phyloP scores from a whole-genome alignment of 2,113 vertebrate genomes.

The Oreotrochilus melanogaster region DNA sequence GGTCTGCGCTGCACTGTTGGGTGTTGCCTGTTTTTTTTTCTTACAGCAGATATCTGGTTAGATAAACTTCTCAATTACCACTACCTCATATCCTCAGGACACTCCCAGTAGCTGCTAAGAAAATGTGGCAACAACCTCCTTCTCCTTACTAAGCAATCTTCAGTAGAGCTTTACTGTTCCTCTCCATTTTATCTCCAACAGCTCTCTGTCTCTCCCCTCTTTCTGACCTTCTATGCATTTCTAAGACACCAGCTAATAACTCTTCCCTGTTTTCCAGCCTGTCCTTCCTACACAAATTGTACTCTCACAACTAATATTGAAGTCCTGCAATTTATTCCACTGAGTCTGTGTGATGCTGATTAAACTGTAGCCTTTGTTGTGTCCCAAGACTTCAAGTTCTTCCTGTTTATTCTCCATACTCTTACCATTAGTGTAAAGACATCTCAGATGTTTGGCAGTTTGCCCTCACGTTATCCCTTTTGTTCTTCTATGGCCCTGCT shows the following conservation, averaged over 20 bases:
- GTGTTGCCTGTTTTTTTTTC: not conserved
- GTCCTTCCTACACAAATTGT: conserved; percentile 16
- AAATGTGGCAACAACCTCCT: not conserved
- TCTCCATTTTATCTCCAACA: not conserved
- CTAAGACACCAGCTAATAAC: not conserved
- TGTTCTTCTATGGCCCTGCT: conserved; percentile 1
- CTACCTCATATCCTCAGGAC: not conserved
- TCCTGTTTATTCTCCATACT: conserved; percentile 71
- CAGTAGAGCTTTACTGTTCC: not conserved
- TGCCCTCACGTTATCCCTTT: conserved; percentile 55
- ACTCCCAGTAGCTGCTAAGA: not conserved
- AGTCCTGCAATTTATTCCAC: conserved; percentile 26
- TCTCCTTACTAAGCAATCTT: not conserved
- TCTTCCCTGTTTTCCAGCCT: conserved; percentile 1
- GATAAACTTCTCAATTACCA: not conserved
- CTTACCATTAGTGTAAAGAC: conserved; percentile 46
- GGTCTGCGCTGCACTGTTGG: not conserved
- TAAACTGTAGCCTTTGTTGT: conserved; percentile 52
- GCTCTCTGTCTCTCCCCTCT: not conserved
- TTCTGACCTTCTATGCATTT: conserved; percentile 9
- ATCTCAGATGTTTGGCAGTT: conserved; percentile 69
- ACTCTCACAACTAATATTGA: conserved; percentile 18
- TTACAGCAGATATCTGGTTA: not conserved
- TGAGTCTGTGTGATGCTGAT: conserved; percentile 3
- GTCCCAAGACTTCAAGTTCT: conserved; percentile 53